These are phyloP conservation scores for Hyposoter dolosus DNA, from an alignment of 2,888 invertebrate genomes.

Conservation along the genomic window DNA sequence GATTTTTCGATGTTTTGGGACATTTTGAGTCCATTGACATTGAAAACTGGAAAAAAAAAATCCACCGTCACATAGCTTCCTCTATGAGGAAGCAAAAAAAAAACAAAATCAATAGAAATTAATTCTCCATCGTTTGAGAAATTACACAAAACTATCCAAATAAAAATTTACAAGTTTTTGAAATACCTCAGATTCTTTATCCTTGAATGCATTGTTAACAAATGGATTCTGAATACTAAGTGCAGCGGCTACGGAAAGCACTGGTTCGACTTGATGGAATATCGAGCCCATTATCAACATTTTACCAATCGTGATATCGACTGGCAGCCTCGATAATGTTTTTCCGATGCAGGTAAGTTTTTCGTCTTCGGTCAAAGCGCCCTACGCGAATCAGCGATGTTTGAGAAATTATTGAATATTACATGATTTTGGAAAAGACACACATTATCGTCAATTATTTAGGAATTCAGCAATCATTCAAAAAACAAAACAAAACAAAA, in stretches of 20 bases:
- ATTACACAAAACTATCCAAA: too few relatives aligned
- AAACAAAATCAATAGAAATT: not conserved
- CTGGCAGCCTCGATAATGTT: slow-evolving; percentile 95
- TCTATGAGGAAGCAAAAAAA: too few relatives aligned
- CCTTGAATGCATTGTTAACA: slow-evolving; percentile 94
- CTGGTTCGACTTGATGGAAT: slow-evolving; percentile 94
- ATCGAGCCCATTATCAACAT: slow-evolving; percentile 97
- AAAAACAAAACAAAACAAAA: not conserved
- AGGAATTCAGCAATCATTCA: not conserved
- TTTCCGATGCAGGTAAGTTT: slow-evolving; percentile 94
- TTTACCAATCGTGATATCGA: slow-evolving; percentile 98
- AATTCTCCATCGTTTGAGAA: too few relatives aligned
- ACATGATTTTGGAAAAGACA: not conserved
- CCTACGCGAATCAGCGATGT: slow-evolving; percentile 85
- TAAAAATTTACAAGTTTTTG: too few relatives aligned
- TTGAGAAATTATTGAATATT: not conserved
- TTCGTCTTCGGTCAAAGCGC: slow-evolving; percentile 92
- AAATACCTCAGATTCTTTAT: slow-evolving; percentile 92
- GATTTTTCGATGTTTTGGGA: too few relatives aligned
- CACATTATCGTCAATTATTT: not conserved
- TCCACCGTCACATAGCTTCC: too few relatives aligned
- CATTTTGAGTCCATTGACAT: too few relatives aligned
- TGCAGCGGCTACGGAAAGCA: slow-evolving; percentile 95
- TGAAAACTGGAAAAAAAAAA: too few relatives aligned
- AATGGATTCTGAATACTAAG: slow-evolving; percentile 97